Base-by-base conservation (phyloP, 2,113 vertebrate species). In the Gopherus evgoodei region DNA sequence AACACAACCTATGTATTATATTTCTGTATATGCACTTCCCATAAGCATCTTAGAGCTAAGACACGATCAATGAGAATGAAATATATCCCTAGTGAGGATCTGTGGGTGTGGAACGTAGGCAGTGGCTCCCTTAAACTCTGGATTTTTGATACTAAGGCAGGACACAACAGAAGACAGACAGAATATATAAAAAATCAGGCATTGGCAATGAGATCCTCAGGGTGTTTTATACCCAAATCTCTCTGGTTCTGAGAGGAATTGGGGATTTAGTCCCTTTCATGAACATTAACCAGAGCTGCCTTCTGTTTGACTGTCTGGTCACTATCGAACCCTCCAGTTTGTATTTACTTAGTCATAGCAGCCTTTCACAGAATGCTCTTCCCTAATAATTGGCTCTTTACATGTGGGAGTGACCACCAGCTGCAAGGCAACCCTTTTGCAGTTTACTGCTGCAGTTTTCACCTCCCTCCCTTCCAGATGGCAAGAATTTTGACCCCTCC, bases 321-420 rank as follows among this genome's bases (percentile, higher is more conserved):
- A 91, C 31, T 89, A 44, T 31, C 54, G 53, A 83, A 53, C 72
- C 81, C 79, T 78, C 0, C 2, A 24, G 62, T 44, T 76, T 91
- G 52, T 76, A 42, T 17, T 95, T 89, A 93, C 81, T 72, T 83
- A 44, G 11, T 76, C 5, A 27, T 47, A 83, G 29, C 4, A 75
- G 11, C 27, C 88, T 31, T 90, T 92, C 56, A 56, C 19, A 84
- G 88, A 93, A 75, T 50, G 86, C 6, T 5, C 62, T 2, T 57
- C 90, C 91, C 89, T 54, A 81, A 86, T 84, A 90, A 76, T 72
- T 93, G 79, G 59, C 53, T 84, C 52, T 76, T 86, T 89, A 93
- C 83, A 96, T 7, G 24, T 76, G 42, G 65, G 17, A 76, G 42
- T 11, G 72, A 76, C 11, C 72, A 22, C n/a, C 53, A 89, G 44